Evolutionary conservation across 2,797 vertebrate species (phyloP), one percentile per base, ranked within the genome.

Genomic region (Crypturellus tataupa): DNA sequence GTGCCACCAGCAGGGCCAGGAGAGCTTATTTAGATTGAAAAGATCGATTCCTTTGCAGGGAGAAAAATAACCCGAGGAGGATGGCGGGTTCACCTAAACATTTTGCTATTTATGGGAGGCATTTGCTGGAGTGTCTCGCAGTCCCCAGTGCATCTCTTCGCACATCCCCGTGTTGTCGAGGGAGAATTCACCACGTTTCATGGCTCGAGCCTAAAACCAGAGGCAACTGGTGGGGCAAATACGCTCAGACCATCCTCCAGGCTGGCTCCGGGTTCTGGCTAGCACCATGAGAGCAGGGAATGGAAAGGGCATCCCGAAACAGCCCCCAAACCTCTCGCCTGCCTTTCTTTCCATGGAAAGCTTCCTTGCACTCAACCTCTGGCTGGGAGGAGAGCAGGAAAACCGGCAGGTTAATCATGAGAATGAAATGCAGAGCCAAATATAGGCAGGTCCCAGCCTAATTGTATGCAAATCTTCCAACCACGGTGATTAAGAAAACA

Each of bases 381-480:
- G 84, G 64, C 87, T 82, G 89, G 76, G 85, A 96, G 69, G 76
- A 35, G 94, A 53, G 94, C 91, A 92, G 95, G 94, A 95, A 93
- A 93, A 60, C 24, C 1, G 8, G 69, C 81, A 49, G 93, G 91
- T 78, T 95, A 94, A 76, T 94, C 92, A 95, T 10, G 6, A 87
- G 75, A 80, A 87, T 8, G 89, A 72, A 85, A 92, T 69, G 86
- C 71, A 90, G 95, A 94, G 95, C 91, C 42, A 19, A 91, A 70
- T 0, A 2, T 33, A 7, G 81, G 69, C 94, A 95, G 62, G 79
- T 73, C 95, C 71, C 0, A 0, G 85, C 85, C 64, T 94, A 83
- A 96, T 95, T 96, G 95, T 94, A 92, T 96, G 96, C 85, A 94
- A 96, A 96, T 96, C 58, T 56, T 85, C 68, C 58, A 9, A 80